Evolutionary conservation across 2,113 vertebrate species (phyloP).

Genomic region (Phodopus roborovskii): DNA sequence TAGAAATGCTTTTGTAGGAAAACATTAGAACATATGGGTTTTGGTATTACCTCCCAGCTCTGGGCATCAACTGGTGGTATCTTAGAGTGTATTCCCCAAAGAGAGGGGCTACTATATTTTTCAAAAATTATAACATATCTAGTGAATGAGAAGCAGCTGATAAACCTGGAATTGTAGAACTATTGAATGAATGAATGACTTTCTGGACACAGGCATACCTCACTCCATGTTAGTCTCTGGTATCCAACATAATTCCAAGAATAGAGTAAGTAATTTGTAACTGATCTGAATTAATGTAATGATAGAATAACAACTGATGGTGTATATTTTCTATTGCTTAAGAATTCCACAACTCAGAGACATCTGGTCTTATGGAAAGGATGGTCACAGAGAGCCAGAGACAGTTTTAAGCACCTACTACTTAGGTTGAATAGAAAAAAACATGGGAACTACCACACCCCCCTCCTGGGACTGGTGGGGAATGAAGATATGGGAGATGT

Average conservation of each 20-base stretch:
- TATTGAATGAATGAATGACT: background rate
- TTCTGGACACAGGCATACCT: background rate
- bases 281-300: conserved; percentile 25
- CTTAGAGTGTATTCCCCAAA: background rate
- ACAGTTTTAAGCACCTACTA: background rate
- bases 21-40: background rate
- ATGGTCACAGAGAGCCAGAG: background rate
- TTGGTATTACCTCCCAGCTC: background rate
- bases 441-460: background rate
- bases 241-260: background rate
- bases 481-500: background rate
- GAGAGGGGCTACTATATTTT: background rate
- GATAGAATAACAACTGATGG: background rate
- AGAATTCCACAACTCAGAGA: background rate
- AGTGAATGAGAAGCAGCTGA: background rate
- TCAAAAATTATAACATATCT: background rate
- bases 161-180: background rate
- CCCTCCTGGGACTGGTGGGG: background rate
- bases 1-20: background rate
- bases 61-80: background rate
- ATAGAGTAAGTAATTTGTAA: background rate
- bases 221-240: background rate
- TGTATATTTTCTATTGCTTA: background rate
- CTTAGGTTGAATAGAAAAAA: background rate
- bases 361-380: background rate